Evolutionary conservation across 2,888 invertebrate species (phyloP), one percentile per base, ranked within the genome.

Genomic region (Clepsis dumicolana): DNA sequence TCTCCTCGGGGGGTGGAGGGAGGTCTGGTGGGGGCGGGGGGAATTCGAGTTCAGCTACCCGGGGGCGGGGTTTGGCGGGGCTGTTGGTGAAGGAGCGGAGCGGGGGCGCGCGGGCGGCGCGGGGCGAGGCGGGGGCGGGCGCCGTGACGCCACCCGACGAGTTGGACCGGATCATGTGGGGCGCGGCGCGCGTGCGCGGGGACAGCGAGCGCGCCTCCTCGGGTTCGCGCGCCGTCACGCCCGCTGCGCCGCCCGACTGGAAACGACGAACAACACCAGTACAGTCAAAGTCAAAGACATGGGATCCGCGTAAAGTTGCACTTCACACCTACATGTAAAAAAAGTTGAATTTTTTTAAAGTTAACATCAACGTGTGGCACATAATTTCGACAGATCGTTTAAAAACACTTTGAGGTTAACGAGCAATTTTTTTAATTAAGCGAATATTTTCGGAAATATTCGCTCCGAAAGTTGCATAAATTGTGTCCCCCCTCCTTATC

Each of bases 111-210:
- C 69, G 89, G 78, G 71, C 86, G 94, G 78, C 95, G 77, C 59
- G 88, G 74, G 81, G 81, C 1, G 92, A 88, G 4, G 87, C 94
- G 74, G 80, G 94, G 77, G 81, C 79, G 73, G 93, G 95, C 74
- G 95, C 94, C 0, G 96, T 96, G 10, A 97, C 97, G 8, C 97
- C 97, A 56, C 97, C 96, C 0, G 97, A 97, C 0, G 97, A 97
- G 88, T 98, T 98, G 80, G 97, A 97, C 44, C 98, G 95, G 71
- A 97, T 98, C 98, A 98, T 98, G 89, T 97, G 97, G 18, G 96
- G 95, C 79, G 95, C 95, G 2, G 95, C 95, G 68, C 96, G 94
- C 12, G 95, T 95, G 64, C 96, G 94, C 41, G 96, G 96, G 0
- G 96, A 96, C 29, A 96, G 89, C 21, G 95, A 95, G 70, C 95